Evolutionary conservation across 2,888 invertebrate species (phyloP).

Genomic region (Clanis bilineata): DNA sequence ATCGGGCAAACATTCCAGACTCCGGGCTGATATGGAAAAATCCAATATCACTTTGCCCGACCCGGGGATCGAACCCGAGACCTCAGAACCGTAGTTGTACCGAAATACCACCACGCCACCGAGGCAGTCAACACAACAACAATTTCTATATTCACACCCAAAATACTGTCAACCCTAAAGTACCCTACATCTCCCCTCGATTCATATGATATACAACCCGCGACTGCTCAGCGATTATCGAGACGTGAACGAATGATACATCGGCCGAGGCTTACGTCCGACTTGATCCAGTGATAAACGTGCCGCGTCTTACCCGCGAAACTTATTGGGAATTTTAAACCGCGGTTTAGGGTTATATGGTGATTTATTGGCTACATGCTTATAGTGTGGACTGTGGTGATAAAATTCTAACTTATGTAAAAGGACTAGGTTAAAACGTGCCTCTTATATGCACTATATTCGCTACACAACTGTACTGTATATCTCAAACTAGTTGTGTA

Average conservation of each 20-base stretch:
- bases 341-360: slow-evolving; percentile 18
- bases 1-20: too few relatives aligned
- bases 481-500: too few relatives aligned
- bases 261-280: slow-evolving; percentile 43
- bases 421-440: too few relatives aligned
- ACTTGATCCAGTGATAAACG: slow-evolving; percentile 71
- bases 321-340: slow-evolving; percentile 49
- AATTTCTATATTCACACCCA: neutral
- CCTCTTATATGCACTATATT: too few relatives aligned
- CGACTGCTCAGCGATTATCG: slow-evolving; percentile 50
- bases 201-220: slow-evolving; percentile 49
- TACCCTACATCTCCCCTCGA: slow-evolving; percentile 1
- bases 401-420: neutral
- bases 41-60: too few relatives aligned
- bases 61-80: too few relatives aligned
- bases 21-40: too few relatives aligned
- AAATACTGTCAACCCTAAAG: neutral
- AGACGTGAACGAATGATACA: slow-evolving; percentile 67
- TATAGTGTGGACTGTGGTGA: neutral
- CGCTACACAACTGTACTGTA: too few relatives aligned
- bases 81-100: too few relatives aligned
- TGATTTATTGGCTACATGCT: neutral
- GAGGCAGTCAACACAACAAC: too few relatives aligned
- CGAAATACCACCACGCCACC: too few relatives aligned
- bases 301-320: slow-evolving; percentile 40